Conservation (phyloP, 1,140 invertebrate species). For the Mizuhopecten yessoensis region DNA sequence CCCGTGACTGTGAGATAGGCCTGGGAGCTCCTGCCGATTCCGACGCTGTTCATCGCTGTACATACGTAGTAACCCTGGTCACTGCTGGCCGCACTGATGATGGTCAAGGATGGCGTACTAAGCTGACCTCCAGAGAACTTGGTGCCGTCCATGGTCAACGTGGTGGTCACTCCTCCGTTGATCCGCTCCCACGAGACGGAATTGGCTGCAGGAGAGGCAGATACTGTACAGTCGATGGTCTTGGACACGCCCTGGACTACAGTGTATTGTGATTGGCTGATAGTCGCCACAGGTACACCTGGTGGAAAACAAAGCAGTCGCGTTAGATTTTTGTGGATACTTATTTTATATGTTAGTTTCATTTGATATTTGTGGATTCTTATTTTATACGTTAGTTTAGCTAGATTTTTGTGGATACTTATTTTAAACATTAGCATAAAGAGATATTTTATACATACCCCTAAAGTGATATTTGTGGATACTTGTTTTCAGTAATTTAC, state of each 20-base stretch:
- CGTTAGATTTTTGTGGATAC: too few relatives aligned
- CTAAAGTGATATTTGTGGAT: too few relatives aligned
- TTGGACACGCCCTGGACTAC: neutral
- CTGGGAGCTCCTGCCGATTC: conserved; percentile 44
- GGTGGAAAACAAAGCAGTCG: neutral
- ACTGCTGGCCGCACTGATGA: conserved; percentile 49
- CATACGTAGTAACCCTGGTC: conserved; percentile 49
- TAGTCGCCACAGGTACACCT: neutral
- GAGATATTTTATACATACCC: too few relatives aligned
- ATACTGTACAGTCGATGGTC: neutral
- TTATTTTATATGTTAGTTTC: too few relatives aligned
- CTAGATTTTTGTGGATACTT: too few relatives aligned
- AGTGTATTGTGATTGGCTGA: neutral
- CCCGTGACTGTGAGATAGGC: conserved; percentile 45
- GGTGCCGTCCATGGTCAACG: neutral
- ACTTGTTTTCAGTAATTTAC: too few relatives aligned
- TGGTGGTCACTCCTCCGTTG: neutral
- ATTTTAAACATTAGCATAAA: too few relatives aligned
- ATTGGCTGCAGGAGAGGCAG: neutral
- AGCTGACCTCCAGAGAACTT: neutral
- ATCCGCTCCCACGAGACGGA: conserved; percentile 7
- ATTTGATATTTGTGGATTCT: too few relatives aligned
- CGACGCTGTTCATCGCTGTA: conserved; percentile 45
- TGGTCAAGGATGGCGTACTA: conserved; percentile 40
- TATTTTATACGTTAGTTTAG: too few relatives aligned